Evolutionary conservation across 2,888 invertebrate species (phyloP), one percentile per base, ranked within the genome.

Genomic region (Calliphora vomitoria): DNA sequence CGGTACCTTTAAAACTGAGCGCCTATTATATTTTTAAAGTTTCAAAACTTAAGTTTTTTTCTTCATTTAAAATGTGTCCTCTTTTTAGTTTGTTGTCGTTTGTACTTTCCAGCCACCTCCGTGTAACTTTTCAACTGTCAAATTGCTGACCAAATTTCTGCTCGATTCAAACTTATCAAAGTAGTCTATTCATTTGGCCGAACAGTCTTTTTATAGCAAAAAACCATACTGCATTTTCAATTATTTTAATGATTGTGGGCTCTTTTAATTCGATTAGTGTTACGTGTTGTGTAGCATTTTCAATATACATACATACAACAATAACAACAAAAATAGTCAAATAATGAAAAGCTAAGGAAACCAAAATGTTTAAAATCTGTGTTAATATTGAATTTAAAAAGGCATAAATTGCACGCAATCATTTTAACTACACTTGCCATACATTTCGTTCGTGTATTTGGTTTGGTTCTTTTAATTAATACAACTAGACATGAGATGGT

Each of bases 231-330:
- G 50, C n/a, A 84, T 69, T 87, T 71, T 44, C 55, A 72, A 78
- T 84, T 68, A 79, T 84, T 85, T 82, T 85, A 25, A 83, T 85
- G 38, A 83, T 78, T 71, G 87, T 79, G 87, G 87, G 75, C 50
- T 68, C 38, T 81, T 78, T 82, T 87, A 87, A 87, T 87, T 85
- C 79, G 87, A 87, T 87, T 87, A 87, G 82, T 79, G 75, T 75
- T 80, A 71, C 78, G 71, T 80, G 76, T 55, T 74, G 62, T 74
- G 41, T 75, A 47, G 50, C 11, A 60, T 50, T 71, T 81, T 82
- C 13, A 66, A 31, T 15, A 1, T 50, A n/a, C n/a, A n/a, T n/a
- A n/a, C n/a, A n/a, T n/a, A 25, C 25, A 25, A 41, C 25, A n/a
- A 58, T n/a, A n/a, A n/a, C n/a, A 72, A 74, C 31, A 55, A 53